Conservation (phyloP, 2,113 vertebrate species). For the Brachyistius frenatus region DNA sequence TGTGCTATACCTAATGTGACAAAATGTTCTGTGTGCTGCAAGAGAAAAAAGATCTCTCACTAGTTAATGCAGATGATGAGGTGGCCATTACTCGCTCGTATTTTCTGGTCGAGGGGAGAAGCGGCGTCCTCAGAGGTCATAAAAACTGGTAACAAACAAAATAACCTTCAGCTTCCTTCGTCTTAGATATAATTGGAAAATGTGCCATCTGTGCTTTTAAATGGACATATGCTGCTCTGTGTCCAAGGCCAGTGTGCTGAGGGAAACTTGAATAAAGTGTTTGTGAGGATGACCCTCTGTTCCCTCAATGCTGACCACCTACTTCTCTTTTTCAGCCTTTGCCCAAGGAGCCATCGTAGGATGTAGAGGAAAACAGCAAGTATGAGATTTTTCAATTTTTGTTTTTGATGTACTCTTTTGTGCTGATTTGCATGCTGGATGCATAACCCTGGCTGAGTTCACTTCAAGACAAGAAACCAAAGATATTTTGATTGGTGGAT, state of each 20-base stretch:
- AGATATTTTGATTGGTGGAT: slow-evolving; percentile 11
- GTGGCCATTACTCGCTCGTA: slow-evolving; percentile 57
- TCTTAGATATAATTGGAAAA: slow-evolving; percentile 66
- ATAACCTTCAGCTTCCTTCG: slow-evolving; percentile 65
- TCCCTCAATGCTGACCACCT: slow-evolving; percentile 53
- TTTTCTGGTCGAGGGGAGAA: slow-evolving; percentile 57
- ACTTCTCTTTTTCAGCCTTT: slow-evolving; percentile 81
- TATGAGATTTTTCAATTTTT: slow-evolving; percentile 53
- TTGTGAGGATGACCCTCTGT: slow-evolving; percentile 26
- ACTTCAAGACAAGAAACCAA: background rate
- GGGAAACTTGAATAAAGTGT: slow-evolving; percentile 30
- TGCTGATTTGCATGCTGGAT: slow-evolving; percentile 21
- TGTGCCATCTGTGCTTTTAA: slow-evolving; percentile 71
- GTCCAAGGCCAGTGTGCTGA: slow-evolving; percentile 35
- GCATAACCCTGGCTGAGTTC: slow-evolving; percentile 1
- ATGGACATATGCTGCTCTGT: slow-evolving; percentile 68
- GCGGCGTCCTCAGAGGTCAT: slow-evolving; percentile 53
- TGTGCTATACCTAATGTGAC: slow-evolving; percentile 41
- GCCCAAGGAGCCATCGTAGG: slow-evolving; percentile 88
- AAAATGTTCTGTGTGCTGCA: slow-evolving; percentile 37
- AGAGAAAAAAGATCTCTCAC: slow-evolving; percentile 45
- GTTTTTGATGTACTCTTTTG: slow-evolving; percentile 14
- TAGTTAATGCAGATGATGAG: slow-evolving; percentile 59
- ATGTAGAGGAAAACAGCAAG: slow-evolving; percentile 58
- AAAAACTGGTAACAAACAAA: slow-evolving; percentile 60